Evolutionary conservation across 2,113 vertebrate genomes (phyloP).

Genomic region (Ancistrus triradiatus): DNA sequence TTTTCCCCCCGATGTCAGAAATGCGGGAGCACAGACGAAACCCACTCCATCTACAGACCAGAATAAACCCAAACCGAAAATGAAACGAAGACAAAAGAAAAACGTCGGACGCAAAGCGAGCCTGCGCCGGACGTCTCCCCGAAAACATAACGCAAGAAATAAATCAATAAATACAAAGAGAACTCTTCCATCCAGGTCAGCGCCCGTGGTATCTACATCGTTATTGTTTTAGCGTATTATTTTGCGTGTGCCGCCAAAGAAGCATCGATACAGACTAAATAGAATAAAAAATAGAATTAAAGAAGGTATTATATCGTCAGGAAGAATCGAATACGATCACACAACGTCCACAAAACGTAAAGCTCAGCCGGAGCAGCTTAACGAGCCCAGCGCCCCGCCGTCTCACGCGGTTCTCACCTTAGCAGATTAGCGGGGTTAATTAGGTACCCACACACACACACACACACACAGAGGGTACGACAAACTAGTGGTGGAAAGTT

Average conservation of each 20-base stretch:
- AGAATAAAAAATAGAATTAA: background rate
- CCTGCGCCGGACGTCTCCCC: background rate
- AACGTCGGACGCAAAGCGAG: too few species aligned
- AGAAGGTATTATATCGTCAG: background rate
- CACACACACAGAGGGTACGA: background rate
- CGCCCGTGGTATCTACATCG: slow-evolving; percentile 24
- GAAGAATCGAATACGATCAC: background rate
- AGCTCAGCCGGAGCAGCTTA: background rate
- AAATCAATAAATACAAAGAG: slow-evolving; percentile 18
- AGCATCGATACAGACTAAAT: slow-evolving; percentile 7
- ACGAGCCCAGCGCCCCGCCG: background rate
- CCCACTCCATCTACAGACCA: background rate
- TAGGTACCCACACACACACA: slow-evolving; percentile 1
- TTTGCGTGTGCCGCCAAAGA: background rate
- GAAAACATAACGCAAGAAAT: slow-evolving; percentile 1
- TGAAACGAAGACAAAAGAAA: background rate
- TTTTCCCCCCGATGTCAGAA: slow-evolving; percentile 14
- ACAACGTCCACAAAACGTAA: background rate
- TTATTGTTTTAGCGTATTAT: slow-evolving; percentile 1
- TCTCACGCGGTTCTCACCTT: background rate
- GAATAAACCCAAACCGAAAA: background rate
- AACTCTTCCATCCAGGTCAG: slow-evolving; percentile 45
- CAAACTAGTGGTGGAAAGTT: too few species aligned
- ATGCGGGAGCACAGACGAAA: background rate
- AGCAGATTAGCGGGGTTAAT: slow-evolving; percentile 2